A percentile compares a stretch with the other conserved stretches of the same genome.
Evolutionary conservation across 2,797 vertebrate species (phyloP).

Genomic region (Karalla daura): DNA sequence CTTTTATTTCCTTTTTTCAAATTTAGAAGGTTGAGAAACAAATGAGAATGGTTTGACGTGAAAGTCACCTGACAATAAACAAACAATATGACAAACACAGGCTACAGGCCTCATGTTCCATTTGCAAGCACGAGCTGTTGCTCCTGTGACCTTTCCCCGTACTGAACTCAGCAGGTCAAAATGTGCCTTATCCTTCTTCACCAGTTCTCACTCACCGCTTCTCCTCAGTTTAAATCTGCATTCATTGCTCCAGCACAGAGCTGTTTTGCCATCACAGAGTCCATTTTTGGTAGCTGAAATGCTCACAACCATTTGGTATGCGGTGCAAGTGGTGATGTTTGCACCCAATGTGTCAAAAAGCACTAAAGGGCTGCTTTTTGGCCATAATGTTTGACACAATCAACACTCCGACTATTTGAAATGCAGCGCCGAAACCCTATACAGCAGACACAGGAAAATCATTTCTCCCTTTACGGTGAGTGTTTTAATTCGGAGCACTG

Average conservation of each 20-base stretch:
- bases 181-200: neutral
- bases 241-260: neutral
- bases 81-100: slow-evolving; percentile 21
- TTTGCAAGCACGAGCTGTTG: neutral
- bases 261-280: neutral
- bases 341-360: neutral
- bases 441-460: slow-evolving; percentile 15
- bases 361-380: slow-evolving; percentile 11
- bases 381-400: slow-evolving; percentile 14
- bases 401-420: slow-evolving; percentile 11
- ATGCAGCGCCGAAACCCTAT: neutral
- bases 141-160: neutral
- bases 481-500: slow-evolving; percentile 38
- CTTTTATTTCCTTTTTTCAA: slow-evolving; percentile 27
- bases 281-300: slow-evolving; percentile 7
- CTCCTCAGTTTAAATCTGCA: neutral
- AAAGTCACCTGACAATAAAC: slow-evolving; percentile 27
- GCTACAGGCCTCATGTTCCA: slow-evolving; percentile 6
- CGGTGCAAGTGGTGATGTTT: neutral
- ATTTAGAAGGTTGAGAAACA: slow-evolving; percentile 21
- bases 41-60: slow-evolving; percentile 47
- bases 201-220: neutral
- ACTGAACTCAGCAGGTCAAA: slow-evolving; percentile 16
- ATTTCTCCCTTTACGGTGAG: slow-evolving; percentile 23
- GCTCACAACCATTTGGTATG: neutral